A percentile compares a stretch with the other conserved stretches of the same genome.
phyloP scores from a whole-genome alignment of 2,797 vertebrate genomes.

The Tapera naevia region DNA sequence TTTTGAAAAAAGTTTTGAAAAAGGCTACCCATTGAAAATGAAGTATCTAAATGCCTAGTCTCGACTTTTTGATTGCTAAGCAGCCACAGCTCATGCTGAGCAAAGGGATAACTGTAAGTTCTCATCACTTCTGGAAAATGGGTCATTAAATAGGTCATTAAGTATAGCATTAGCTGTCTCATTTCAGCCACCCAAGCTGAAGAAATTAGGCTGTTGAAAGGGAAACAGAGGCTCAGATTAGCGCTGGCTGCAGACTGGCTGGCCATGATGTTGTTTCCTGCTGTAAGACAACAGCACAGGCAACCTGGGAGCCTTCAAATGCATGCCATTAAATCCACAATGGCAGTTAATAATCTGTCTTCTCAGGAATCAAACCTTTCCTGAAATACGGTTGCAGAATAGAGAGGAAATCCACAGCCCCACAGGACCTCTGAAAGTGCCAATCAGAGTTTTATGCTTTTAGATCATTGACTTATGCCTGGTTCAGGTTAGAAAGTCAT shows the following conservation, averaged over 20 bases:
- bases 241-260: neutral
- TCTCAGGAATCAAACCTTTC: neutral
- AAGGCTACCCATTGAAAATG: neutral
- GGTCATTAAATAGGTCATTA: conserved; percentile 55
- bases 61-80: neutral
- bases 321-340: neutral
- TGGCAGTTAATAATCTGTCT: neutral
- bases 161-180: conserved; percentile 24
- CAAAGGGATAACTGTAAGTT: conserved; percentile 10
- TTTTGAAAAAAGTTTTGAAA: too few relatives aligned
- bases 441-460: neutral
- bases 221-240: neutral
- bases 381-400: neutral
- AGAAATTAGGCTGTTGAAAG: conserved; percentile 21
- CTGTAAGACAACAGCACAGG: neutral
- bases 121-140: conserved; percentile 50
- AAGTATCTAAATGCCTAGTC: neutral
- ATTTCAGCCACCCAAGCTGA: conserved; percentile 24
- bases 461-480: rapidly evolving
- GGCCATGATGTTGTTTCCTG: neutral
- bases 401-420: neutral
- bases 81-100: neutral
- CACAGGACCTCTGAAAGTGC: neutral
- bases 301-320: neutral
- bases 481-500: neutral